A percentile compares a stretch with the other conserved stretches of the same genome.
These are phyloP conservation scores for Hepsetus odoe DNA, from an alignment of 2,113 vertebrate genomes.

Conservation along the genomic window DNA sequence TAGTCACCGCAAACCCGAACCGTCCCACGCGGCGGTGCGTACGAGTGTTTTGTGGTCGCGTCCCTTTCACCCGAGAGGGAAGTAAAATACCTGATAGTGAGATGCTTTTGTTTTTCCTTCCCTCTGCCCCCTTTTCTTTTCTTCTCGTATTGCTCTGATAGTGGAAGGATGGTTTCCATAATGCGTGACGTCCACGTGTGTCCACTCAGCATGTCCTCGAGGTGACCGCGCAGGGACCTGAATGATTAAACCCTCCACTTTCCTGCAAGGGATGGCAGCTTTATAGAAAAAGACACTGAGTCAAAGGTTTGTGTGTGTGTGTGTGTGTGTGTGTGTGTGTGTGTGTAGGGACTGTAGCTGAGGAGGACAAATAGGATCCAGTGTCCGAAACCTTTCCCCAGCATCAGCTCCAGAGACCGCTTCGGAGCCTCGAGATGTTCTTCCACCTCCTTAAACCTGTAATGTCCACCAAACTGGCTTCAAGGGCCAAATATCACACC, in stretches of 20 bases:
- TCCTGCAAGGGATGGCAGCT: background rate
- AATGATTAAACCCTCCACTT: background rate
- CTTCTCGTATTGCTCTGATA: conserved; percentile 55
- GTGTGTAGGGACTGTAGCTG: background rate
- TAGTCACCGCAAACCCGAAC: conserved; percentile 45
- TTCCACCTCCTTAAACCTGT: background rate
- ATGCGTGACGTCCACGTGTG: background rate
- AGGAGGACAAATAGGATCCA: background rate
- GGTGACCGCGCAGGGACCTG: background rate
- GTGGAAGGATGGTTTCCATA: conserved; percentile 36
- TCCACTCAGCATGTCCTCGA: background rate
- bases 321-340: background rate
- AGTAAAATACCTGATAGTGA: conserved; percentile 76
- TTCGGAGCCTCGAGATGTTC: background rate
- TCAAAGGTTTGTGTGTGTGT: background rate
- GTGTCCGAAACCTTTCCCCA: background rate
- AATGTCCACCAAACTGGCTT: background rate
- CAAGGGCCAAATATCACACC: background rate
- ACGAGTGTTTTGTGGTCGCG: background rate
- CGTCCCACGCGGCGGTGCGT: conserved; percentile 39
- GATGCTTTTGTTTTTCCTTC: conserved; percentile 63
- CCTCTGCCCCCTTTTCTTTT: conserved; percentile 65
- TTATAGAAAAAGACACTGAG: conserved; percentile 7
- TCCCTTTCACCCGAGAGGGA: conserved; percentile 40
- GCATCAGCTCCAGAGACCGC: background rate